phyloP scores from a whole-genome alignment of 1,140 invertebrate genomes.

The Macrosteles quadrilineatus region DNA sequence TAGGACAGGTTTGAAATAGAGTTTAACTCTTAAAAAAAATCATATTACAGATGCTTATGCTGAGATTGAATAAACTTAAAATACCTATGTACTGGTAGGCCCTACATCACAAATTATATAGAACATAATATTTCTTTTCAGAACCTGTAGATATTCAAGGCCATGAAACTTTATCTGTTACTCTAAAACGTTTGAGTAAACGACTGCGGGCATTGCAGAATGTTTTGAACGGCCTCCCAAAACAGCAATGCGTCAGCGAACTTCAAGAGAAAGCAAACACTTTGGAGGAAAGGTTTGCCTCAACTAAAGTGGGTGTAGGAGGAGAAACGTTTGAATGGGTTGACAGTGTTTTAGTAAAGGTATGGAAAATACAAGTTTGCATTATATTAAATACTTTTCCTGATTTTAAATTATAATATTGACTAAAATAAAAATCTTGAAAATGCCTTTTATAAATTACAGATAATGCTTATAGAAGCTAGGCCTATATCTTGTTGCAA shows the following conservation, averaged over 20 bases:
- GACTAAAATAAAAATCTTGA: not conserved
- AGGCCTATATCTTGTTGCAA: not conserved
- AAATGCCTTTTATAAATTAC: not conserved
- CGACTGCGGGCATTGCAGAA: not conserved
- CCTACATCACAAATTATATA: not conserved
- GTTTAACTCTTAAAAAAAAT: not conserved
- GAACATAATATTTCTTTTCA: not conserved
- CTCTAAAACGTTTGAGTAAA: not conserved
- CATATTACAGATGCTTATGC: not conserved
- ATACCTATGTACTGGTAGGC: not conserved
- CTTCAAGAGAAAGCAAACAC: not conserved
- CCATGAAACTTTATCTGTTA: not conserved
- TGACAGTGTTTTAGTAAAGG: constrained; percentile 90
- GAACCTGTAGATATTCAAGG: not conserved
- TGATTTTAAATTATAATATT: constrained; percentile 7
- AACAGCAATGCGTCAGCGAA: not conserved
- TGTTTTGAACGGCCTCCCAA: not conserved
- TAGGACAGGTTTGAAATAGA: not conserved
- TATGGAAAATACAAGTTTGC: too few species aligned
- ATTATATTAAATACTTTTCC: constrained; percentile 14
- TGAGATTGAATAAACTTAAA: not conserved
- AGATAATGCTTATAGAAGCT: not conserved
- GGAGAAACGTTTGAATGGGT: constrained; percentile 96
- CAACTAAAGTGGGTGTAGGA: constrained; percentile 3
- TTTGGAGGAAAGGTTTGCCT: not conserved